Percentiles rank a stretch among this genome's conserved stretches.
Conservation (phyloP, 2,113 vertebrate genomes). For the Rhegmatorhina hoffmannsi region DNA sequence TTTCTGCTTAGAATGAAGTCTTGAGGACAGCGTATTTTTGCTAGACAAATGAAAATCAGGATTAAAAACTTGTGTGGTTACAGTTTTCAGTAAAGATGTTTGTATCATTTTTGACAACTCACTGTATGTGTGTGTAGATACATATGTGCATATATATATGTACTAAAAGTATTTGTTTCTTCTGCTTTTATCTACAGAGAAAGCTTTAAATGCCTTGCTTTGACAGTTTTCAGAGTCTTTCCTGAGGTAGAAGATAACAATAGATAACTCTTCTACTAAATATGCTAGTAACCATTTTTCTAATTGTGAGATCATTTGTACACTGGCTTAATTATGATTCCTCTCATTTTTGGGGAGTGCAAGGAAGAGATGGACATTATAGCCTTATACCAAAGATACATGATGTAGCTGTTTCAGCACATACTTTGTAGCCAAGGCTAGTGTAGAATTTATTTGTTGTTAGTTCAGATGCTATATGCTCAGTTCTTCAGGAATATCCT, state of each 20-base stretch:
- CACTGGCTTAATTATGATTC: background rate
- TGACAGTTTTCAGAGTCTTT: background rate
- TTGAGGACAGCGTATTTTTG: background rate
- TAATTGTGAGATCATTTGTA: background rate
- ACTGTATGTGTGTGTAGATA: too few species aligned
- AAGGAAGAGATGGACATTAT: background rate
- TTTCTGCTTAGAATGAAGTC: background rate
- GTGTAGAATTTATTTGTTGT: background rate
- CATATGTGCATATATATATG: accelerated
- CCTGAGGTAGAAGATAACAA: background rate
- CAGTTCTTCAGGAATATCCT: background rate
- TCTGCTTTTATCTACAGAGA: background rate
- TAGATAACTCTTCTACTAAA: background rate
- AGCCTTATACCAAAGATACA: background rate
- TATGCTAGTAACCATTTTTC: background rate
- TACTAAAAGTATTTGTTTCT: background rate
- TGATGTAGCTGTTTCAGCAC: background rate
- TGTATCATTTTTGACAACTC: background rate
- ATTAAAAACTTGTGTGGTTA: background rate
- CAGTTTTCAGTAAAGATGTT: background rate
- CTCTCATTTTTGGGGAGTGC: background rate
- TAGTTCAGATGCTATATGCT: background rate
- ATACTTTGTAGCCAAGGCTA: background rate
- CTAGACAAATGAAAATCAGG: background rate
- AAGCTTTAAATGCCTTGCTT: background rate